phyloP scores from a whole-genome alignment of 2,113 vertebrate species.

The Rhinopomastus cyanomelas region DNA sequence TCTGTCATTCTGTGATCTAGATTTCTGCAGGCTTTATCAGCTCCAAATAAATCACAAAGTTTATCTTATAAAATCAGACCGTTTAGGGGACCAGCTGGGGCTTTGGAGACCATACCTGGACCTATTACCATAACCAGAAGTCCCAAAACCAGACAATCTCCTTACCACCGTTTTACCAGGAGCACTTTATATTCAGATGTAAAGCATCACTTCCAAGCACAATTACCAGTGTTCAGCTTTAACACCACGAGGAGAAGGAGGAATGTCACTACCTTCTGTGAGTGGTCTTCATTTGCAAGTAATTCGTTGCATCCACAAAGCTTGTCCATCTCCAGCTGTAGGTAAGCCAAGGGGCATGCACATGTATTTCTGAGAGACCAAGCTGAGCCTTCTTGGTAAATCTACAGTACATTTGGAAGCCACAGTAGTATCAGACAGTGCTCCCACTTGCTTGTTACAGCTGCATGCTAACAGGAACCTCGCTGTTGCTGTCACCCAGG shows the following conservation, averaged over 20 bases:
- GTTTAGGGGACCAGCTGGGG: background rate
- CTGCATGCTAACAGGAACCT: background rate
- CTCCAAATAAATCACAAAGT: background rate
- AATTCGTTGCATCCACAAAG: background rate
- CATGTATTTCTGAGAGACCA: background rate
- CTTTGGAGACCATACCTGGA: background rate
- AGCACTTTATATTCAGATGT: background rate
- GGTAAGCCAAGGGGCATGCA: background rate
- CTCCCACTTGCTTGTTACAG: background rate
- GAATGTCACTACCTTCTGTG: background rate
- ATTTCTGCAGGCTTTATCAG: background rate
- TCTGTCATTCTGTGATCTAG: background rate
- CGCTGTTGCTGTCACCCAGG: rapidly evolving
- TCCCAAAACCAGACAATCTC: background rate
- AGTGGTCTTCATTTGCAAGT: background rate
- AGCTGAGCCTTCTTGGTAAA: background rate
- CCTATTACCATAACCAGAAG: background rate
- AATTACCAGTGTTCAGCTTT: background rate
- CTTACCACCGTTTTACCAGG: background rate
- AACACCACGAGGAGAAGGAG: background rate
- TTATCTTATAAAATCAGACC: background rate
- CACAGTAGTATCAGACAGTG: background rate
- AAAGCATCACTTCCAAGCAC: background rate
- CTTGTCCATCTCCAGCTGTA: too few species aligned
- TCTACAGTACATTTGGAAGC: background rate